Percentiles rank a stretch among this genome's conserved stretches.
Conservation (phyloP, 2,797 vertebrate genomes). For the Rhynchonycteris naso region DNA sequence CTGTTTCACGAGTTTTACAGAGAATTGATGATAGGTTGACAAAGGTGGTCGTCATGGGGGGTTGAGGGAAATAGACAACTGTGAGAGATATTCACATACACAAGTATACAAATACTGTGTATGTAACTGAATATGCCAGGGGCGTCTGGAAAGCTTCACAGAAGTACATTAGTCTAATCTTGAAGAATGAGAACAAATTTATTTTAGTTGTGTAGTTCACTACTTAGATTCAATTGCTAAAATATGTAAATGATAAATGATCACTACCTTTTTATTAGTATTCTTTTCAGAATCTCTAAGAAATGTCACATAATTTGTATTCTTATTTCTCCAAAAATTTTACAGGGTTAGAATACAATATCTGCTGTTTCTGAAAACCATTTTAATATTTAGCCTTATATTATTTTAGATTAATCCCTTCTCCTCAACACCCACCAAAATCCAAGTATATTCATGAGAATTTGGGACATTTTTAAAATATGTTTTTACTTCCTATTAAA, state of each 20-base stretch:
- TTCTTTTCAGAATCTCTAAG: constrained; percentile 54
- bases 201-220: background rate
- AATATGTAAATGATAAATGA: constrained; percentile 32
- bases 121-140: background rate
- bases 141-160: background rate
- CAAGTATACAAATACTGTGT: background rate
- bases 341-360: constrained; percentile 30
- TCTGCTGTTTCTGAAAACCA: constrained; percentile 47
- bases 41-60: background rate
- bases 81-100: background rate
- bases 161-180: background rate
- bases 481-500: background rate
- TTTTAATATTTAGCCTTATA: background rate
- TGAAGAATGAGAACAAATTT: constrained; percentile 41
- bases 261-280: constrained; percentile 44
- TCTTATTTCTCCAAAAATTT: constrained; percentile 23
- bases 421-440: background rate
- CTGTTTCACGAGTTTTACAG: background rate
- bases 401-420: constrained; percentile 1
- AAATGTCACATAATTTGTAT: constrained; percentile 21
- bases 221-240: constrained; percentile 42
- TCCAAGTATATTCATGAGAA: background rate
- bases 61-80: background rate
- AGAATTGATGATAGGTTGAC: background rate
- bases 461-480: background rate